Evolutionary conservation across 2,113 vertebrate genomes (phyloP), one percentile per base, ranked within the genome.

Genomic region (Elephas maximus): DNA sequence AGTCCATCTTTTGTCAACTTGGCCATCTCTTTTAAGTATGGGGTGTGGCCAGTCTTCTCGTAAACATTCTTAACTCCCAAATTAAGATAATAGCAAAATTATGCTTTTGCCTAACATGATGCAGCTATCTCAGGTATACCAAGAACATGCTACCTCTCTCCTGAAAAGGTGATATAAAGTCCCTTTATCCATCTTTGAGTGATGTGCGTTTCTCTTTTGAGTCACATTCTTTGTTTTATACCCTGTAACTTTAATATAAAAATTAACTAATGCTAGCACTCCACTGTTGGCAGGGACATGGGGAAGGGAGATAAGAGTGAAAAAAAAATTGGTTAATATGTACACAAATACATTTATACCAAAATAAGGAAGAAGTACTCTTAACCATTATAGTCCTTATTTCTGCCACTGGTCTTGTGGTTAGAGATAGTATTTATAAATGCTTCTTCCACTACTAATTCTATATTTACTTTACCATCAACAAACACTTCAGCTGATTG

Each of bases 301-400:
- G 33, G 63, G 67, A 67, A 81, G 33, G 41, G 21, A 44, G 69
- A 67, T 45, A 57, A n/a, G 45, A 86, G 53, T 37, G 20, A 33
- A 67, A 60, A 84, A 37, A 87, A 18, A 89, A 67, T n/a, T 74
- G 8, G 17, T n/a, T 76, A 53, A 51, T 77, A 53, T 24, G 30
- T 77, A 60, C 26, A 63, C 48, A 93, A 2, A 44, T 60, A n/a
- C 30, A 69, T 83, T 93, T 41, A 65, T 74, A 77, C 30, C 23
- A 48, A 63, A 80, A 84, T 92, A 93, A 80, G 73, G 62, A 92
- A 94, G 74, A 89, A 78, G 6, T 60, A 37, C 1, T 62, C 44
- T 1, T 57, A 48, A 67, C 10, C 41, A 6, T 73, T 62, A 24
- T 9, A 30, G 74, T 60, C 65, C 57, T 85, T 53, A 1, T 86